Base-by-base conservation (phyloP, 2,888 invertebrate species). In the Phania funesta region DNA sequence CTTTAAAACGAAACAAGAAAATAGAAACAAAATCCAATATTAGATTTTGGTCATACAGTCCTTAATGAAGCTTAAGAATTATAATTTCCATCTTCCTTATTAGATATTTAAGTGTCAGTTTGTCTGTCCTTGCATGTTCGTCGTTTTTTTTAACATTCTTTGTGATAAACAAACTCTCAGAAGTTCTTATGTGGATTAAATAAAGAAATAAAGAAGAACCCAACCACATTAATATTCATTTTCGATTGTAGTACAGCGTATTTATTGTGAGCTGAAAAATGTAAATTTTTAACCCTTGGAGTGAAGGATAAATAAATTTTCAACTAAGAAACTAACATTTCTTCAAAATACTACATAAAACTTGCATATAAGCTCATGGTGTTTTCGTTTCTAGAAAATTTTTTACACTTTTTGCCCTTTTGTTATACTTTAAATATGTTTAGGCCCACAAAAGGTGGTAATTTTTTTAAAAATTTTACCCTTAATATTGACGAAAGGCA, bases 141-240 rank as follows among this genome's bases (percentile, higher is more conserved):
- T 41, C 26, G 20, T 20, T 74, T 80, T 74, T 11, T 62, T 24
- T 32, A 44, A 74, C 20, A 54, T 35, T 41, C 54, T 60, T 65
- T 74, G 64, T 29, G 58, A 58, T 75, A 75, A 75, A 54, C 38
- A 50, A 75, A 75, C 22, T 67, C 56, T 67, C 41, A 67, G 38
- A 48, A 75, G 75, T 75, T 41, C 50, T 75, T 58, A 67, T 22
- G 46, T 16, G 65, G 41, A 67, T 58, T 58, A 67, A 5, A 58
- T 41, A 48, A 26, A 46, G 1, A 24, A 32, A 38, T 20, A 24
- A 46, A 11, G n/a, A 24, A 67, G 11, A 54, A 32, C 29, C 58
- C 35, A 67, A 29, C 58, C 38, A 18, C 67, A 58, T 75, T 75
- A 65, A 67, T 75, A 75, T 75, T 58, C 46, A 75, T 58, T 67